Evolutionary conservation across 2,797 vertebrate genomes (phyloP).

Genomic region (Xiphorhynchus erythropygius): DNA sequence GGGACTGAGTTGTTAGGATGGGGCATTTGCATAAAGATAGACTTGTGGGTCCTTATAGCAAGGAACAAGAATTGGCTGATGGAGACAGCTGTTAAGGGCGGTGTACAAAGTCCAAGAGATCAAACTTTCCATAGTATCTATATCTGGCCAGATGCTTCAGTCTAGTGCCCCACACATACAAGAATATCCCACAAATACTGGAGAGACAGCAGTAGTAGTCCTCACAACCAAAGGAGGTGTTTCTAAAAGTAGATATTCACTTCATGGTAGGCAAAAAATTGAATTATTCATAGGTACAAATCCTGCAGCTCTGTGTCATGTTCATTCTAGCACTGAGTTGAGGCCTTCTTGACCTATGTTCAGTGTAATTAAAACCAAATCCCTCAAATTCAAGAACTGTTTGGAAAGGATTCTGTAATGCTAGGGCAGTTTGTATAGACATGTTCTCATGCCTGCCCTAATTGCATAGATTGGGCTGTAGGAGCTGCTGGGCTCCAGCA

Average conservation of each 20-base stretch:
- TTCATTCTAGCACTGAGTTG: background rate
- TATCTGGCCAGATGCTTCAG: background rate
- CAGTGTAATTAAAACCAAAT: background rate
- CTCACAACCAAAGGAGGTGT: background rate
- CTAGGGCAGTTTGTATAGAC: background rate
- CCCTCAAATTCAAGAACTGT: background rate
- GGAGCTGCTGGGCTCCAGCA: background rate
- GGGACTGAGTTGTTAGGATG: background rate
- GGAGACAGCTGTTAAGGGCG: background rate
- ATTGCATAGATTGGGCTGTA: background rate
- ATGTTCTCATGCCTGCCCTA: background rate
- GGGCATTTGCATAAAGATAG: background rate
- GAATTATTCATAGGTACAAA: background rate
- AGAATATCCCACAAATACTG: background rate
- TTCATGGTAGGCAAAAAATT: background rate
- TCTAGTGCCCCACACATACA: background rate
- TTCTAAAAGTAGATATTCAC: background rate
- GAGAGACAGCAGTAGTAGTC: background rate
- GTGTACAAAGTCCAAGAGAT: background rate
- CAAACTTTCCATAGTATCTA: background rate
- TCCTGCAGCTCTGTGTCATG: background rate
- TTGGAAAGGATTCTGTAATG: constrained; percentile 3
- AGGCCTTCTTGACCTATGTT: constrained; percentile 25
- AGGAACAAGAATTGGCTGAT: background rate
- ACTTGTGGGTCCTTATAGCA: background rate